Evolutionary conservation across 2,797 vertebrate genomes (phyloP), one percentile per base, ranked within the genome.

Genomic region (Gallirallus australis): DNA sequence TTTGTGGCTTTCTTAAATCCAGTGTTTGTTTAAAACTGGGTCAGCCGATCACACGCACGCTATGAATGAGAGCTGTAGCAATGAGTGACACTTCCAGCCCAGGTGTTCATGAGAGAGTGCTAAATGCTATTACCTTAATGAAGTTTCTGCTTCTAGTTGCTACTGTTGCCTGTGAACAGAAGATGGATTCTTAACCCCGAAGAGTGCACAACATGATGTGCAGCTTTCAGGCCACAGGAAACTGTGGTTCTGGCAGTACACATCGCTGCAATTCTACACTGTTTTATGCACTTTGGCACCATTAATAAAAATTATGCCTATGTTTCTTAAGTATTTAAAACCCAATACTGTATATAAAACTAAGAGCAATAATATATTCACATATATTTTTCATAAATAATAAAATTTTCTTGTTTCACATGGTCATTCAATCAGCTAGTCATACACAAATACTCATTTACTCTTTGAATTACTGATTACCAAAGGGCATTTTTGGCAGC

Each of bases 401-500:
- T 92, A 94, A 95, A 92, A 81, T 47, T n/a, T 40, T 63, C 60
- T 23, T 94, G 77, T 81, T 96, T 94, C 35, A 59, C 39, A 53
- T 50, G 72, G 76, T 75, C 64, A 93, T 97, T 97, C 83, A 91
- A 90, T 96, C 87, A 94, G 77, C 64, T 96, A 97, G 97, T 97
- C 92, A 90, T 60, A 80, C 61, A 93, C 53, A 57, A 97, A 97
- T 95, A 94, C 13, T 77, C 95, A 91, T 95, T 97, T 97, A 56
- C 66, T 93, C 61, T 15, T 93, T 97, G 86, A 97, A 96, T 95
- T 94, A 78, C 61, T 73, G 27, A 72, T 92, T 96, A 68, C 61
- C 56, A 93, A 88, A 96, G 69, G 94, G 21, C 53, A 56, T 72
- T 95, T 97, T 91, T 95, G 93, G 83, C 80, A 97, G 71, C 83